Evolutionary conservation across 1,140 invertebrate species (phyloP), one percentile per base, ranked within the genome.

Genomic region (Augochlora pura): DNA sequence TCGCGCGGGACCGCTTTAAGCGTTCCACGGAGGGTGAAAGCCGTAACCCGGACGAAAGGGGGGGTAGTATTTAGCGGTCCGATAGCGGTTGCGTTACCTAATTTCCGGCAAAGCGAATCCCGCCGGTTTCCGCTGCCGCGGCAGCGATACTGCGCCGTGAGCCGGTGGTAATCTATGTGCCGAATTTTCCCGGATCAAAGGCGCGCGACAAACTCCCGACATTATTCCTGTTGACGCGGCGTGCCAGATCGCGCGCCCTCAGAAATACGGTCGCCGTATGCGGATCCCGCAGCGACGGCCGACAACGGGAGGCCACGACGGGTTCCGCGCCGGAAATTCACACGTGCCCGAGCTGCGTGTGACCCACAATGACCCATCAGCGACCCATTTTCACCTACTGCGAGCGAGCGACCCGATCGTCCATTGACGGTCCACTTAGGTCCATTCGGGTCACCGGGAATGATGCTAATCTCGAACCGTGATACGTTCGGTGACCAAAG

Each of bases 21-120:
- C 38, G 52, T 67, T 16, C 49, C 54, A 18, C n/a, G 46, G 23
- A 57, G 62, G 66, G 27, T 42, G 54, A 32, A 69, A 62, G 65
- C 27, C 1, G 27, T 42, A 60, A 67, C 32, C 32, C 16, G 16
- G 49, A 16, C 49, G 49, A 75, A 67, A 75, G 10, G 73, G 73
- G 63, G n/a, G n/a, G n/a, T n/a, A n/a, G 73, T 79, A 67, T 84
- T 84, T 80, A 84, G 78, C 49, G 21, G 77, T 32, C 62, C 57
- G 62, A 84, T 42, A 63, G 57, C 49, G 82, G 70, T 80, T 73
- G 63, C 77, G 82, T 84, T 84, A 84, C 62, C 71, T 79, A 84
- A 84, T 84, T 84, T 84, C 75, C 59, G 65, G 64, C 60, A 80
- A 83, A 83, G 79, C 59, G 68, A 82, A 83, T 83, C 77, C 82